These are phyloP conservation scores for Champsocephalus gunnari DNA, from an alignment of 2,797 vertebrate species.

Conservation along the genomic window DNA sequence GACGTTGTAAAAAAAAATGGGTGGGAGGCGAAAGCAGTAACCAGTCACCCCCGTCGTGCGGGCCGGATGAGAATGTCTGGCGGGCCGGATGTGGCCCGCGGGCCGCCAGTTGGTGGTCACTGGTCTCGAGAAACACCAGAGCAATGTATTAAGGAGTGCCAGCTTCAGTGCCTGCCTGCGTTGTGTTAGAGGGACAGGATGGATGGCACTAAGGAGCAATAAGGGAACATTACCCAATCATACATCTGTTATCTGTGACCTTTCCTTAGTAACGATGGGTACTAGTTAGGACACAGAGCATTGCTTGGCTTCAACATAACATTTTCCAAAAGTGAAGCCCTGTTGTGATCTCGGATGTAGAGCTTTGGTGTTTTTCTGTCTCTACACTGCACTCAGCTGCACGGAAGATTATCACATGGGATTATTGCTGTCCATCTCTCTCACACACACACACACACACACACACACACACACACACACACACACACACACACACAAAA, in stretches of 20 bases:
- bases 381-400: constrained; percentile 4
- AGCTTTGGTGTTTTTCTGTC: constrained; percentile 1
- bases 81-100: too few relatives aligned
- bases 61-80: too few relatives aligned
- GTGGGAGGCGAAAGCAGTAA: too few relatives aligned
- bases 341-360: constrained; percentile 8
- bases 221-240: neutral
- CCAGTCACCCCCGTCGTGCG: too few relatives aligned
- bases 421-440: constrained; percentile 48
- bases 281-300: neutral
- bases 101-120: too few relatives aligned
- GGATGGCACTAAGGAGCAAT: neutral
- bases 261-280: neutral
- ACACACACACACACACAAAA: constrained; percentile 30
- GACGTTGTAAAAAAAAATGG: too few relatives aligned
- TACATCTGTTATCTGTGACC: neutral
- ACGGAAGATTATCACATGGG: constrained; percentile 70
- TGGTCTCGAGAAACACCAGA: neutral
- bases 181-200: neutral
- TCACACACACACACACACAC: neutral
- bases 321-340: constrained; percentile 6
- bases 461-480: neutral
- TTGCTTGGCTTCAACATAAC: constrained; percentile 15
- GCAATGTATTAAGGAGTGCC: neutral
- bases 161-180: neutral